Base-by-base conservation (phyloP, 92 coral and sea anemone genomes). In the Porites cylindrica region DNA sequence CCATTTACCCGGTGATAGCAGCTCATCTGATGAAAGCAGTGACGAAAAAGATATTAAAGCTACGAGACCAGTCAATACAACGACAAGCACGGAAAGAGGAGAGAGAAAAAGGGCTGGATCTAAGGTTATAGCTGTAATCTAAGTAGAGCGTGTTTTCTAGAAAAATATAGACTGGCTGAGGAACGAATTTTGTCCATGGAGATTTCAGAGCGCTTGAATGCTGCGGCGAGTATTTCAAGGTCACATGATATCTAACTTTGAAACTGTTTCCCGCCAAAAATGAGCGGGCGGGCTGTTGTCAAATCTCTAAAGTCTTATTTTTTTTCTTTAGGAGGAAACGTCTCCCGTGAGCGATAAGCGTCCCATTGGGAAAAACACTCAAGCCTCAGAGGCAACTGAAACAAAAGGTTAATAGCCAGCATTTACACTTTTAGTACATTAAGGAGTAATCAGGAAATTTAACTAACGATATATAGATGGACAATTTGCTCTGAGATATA, bases 1-100 rank as follows among this genome's bases (percentile, higher is more conserved):
- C 80, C 98, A 88, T 60, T 93, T 95, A 7, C 88, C 92, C 21
- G 98, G 94, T 4, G 98, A 95, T 79, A 95, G 96, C 70, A 89
- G 92, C 80, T 95, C 98, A 64, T 93, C 98, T 9, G 93, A 86
- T 20, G 96, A 86, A 53, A 88, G 89, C 70, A 86, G 85, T 52
- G 91, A 81, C 10, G 93, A 86, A 6, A 96, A 90, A 72, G 86
- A 85, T 47, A 59, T 62, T 24, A 65, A 32, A 54, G 43, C 20
- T 4, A 71, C 24, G 47, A 87, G 77, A 61, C 72, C 86, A 12
- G 54, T 26, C 6, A 60, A 60, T 51, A 82, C 20, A 60, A 50
- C 43, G 24, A 66, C 54, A 0, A 73, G 24, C 20, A 74, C 80
- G 75, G 71, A 23, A 47, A 73, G 52, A 14, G 23, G 52, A 23